Evolutionary conservation across 2,797 vertebrate genomes (phyloP), one percentile per base, ranked within the genome.

Genomic region (Delichon dasypus): DNA sequence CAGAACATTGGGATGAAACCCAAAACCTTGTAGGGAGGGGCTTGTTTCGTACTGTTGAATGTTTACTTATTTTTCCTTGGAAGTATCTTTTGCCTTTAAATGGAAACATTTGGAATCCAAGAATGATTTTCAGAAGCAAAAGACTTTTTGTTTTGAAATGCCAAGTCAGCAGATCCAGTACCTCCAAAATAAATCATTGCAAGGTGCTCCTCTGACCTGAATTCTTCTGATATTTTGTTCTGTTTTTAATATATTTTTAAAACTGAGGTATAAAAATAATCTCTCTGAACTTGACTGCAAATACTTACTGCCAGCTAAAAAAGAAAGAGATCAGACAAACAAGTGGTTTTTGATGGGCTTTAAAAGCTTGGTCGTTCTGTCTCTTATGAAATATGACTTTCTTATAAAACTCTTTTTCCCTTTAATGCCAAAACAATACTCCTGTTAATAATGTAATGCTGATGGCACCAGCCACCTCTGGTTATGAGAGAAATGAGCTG

Each of bases 141-240:
- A 91, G 27, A 7, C 9, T 23, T 30, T 29, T 65, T 71, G 20
- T 71, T 72, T 60, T 72, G 22, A 94, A 96, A 74, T 4, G 36
- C 54, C 21, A 6, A 53, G 36, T 93, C 91, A 95, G 94, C 76
- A 92, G 58, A 86, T 88, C 55, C 51, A 65, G 30, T 84, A n/a
- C 57, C 61, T 93, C 85, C 45, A 87, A 89, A 94, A 68, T 42
- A 91, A 93, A 82, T 90, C 96, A 77, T 96, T 95, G 53, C 71
- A 94, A 95, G 92, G 73, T 95, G 34, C 81, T 97, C 78, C 40
- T 70, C 55, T 87, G 18, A 30, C 29, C 85, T 89, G 58, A 95
- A 91, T 78, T 89, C 57, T 36, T 96, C 84, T 95, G 86, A 82
- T 96, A 95, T 72, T 92, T 95, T 90, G 50, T 45, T 22, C 57